Evolutionary conservation across 64 coral and sea anemone species (phyloP), one percentile per base, ranked within the genome.

Genomic region (Porites australiensis): DNA sequence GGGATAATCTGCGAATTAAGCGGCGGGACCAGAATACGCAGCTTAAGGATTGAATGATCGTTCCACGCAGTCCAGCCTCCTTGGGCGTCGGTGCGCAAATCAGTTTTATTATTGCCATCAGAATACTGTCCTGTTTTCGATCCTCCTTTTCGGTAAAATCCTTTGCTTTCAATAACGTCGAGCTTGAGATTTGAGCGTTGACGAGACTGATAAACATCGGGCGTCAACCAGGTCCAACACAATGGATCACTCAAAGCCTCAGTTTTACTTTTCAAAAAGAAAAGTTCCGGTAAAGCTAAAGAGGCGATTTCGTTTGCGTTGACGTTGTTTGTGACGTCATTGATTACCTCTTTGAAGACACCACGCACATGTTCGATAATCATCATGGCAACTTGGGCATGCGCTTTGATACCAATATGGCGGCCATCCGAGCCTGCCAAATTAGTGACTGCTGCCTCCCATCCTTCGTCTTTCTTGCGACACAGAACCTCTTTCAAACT

Each of bases 221-320:
- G 95, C 8, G 95, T 94, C 15, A 94, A 64, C 53, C 82, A 82
- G 37, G 92, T 90, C 95, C 95, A 97, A 44, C 95, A 97, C 57
- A 82, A 49, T 16, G 95, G 95, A 19, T 72, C 21, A 3, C 48
- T 79, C 18, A 97, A 50, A 19, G 80, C 51, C 9, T 89, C 82
- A 2, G 73, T 94, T 63, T 77, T 15, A 7, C 76, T 57, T 12
- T 43, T 78, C 8, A 91, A 79, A 20, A 78, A 93, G 14, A 88
- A 61, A 13, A 82, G 62, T 4, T 93, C 61, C 46, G 88, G 64
- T 58, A 74, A 52, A 46, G 92, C 74, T 19, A 69, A 51, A 61
- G 51, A 44, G 5, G 12, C 20, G 14, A 44, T 21, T n/a, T 87
- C 63, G n/a, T 69, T 18, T 5, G 9, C 15, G 8, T 12, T 77